Conservation (phyloP, 2,888 invertebrate species). For the Hyalella azteca region DNA sequence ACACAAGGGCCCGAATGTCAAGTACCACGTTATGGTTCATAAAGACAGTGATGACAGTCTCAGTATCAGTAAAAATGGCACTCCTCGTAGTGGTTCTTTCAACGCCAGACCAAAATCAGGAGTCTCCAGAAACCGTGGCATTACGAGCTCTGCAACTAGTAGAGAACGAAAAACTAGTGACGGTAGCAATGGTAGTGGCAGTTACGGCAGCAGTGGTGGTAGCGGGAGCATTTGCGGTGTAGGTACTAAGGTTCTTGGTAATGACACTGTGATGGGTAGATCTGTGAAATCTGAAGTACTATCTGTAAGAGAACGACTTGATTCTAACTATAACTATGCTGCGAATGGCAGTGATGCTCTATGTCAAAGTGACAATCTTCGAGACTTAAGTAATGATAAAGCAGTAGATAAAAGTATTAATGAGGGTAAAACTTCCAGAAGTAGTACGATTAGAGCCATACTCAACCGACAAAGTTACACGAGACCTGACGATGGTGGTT, state of each 20-base stretch:
- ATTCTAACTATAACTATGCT: not conserved
- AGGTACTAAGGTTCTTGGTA: no score
- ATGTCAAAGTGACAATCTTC: not conserved
- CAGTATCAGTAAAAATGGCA: not conserved
- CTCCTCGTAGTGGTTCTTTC: not conserved
- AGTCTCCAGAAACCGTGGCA: not conserved
- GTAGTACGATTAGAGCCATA: not conserved
- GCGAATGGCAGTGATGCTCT: not conserved
- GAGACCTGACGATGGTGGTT: not conserved
- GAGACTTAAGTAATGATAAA: not conserved
- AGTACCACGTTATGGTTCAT: constrained; percentile 55
- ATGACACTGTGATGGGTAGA: no score
- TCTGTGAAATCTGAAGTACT: no score
- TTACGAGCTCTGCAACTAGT: not conserved
- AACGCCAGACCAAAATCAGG: not conserved
- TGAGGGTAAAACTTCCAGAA: not conserved
- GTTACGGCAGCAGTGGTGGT: not conserved
- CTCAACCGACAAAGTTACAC: not conserved
- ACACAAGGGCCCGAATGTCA: constrained; percentile 55
- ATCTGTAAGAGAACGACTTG: not conserved
- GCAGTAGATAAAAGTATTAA: not conserved
- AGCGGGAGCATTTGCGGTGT: not conserved
- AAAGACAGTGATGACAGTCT: constrained; percentile 39
- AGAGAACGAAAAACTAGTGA: not conserved
- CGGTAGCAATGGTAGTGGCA: not conserved